phyloP scores from a whole-genome alignment of 2,113 vertebrate genomes.

The Dinomys branickii region DNA sequence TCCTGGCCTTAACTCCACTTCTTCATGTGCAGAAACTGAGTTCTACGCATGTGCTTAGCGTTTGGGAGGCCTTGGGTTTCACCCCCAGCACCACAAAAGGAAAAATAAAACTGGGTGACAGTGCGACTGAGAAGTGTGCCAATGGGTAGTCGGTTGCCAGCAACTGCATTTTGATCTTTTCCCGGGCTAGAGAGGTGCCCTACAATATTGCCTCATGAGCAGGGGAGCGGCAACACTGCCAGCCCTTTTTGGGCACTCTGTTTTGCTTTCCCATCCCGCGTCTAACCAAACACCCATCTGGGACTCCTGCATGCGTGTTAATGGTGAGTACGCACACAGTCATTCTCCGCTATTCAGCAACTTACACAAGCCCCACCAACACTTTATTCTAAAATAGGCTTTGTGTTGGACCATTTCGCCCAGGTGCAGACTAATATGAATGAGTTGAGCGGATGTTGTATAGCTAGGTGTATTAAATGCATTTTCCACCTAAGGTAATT shows the following conservation, averaged over 20 bases:
- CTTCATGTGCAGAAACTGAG: background rate
- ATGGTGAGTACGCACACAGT: background rate
- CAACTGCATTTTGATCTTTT: background rate
- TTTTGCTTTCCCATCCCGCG: background rate
- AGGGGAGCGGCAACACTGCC: background rate
- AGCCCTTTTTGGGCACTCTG: background rate
- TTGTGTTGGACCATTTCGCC: background rate
- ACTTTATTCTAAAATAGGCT: background rate
- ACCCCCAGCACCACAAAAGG: background rate
- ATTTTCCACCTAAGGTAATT: background rate
- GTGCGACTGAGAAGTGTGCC: background rate
- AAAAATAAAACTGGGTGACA: background rate
- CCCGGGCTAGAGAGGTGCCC: background rate
- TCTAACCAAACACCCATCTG: background rate
- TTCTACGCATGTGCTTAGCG: background rate
- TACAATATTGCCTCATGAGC: background rate
- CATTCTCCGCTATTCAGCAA: too few relatives aligned
- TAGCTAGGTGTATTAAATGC: background rate
- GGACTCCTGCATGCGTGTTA: background rate
- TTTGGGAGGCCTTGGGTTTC: background rate
- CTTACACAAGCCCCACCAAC: background rate
- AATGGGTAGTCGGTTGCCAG: background rate
- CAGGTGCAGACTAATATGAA: background rate
- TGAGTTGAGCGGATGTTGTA: too few relatives aligned
- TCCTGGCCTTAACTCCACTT: background rate